phyloP scores from a whole-genome alignment of 2,797 vertebrate genomes.

The Danio aesculapii region DNA sequence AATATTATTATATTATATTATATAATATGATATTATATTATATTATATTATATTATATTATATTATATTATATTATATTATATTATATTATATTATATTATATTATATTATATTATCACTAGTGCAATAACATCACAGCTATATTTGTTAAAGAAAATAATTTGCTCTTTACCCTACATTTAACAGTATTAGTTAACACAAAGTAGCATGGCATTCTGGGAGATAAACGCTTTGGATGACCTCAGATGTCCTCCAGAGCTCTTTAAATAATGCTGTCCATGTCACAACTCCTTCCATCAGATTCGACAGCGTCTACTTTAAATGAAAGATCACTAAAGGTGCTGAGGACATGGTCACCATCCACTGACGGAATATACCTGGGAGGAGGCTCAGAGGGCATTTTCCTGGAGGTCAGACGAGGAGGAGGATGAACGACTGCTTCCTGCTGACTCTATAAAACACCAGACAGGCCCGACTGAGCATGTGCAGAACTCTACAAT shows the following conservation, averaged over 20 bases:
- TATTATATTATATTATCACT: too few relatives aligned
- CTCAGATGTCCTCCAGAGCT: slow-evolving; percentile 47
- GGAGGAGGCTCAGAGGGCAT: slow-evolving; percentile 94
- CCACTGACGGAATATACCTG: slow-evolving; percentile 79
- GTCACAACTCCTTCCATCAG: slow-evolving; percentile 24
- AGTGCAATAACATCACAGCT: too few relatives aligned
- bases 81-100: too few relatives aligned
- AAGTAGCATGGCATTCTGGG: slow-evolving; percentile 6
- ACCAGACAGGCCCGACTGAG: slow-evolving; percentile 65
- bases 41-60: too few relatives aligned
- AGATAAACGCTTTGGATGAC: slow-evolving; percentile 29
- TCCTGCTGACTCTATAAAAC: slow-evolving; percentile 32
- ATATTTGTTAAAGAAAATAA: too few relatives aligned
- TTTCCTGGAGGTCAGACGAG: slow-evolving; percentile 69
- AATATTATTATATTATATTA: too few relatives aligned
- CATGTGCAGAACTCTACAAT: slow-evolving; percentile 73
- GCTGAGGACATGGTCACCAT: not conserved
- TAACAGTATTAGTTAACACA: not conserved
- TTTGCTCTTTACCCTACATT: not conserved
- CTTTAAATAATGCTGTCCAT: slow-evolving; percentile 22
- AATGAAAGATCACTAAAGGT: slow-evolving; percentile 10
- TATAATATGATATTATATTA: too few relatives aligned
- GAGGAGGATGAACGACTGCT: slow-evolving; percentile 32
- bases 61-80: too few relatives aligned
- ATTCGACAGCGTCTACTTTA: not conserved